Evolutionary conservation across 1,140 invertebrate genomes (phyloP), one percentile per base, ranked within the genome.

Genomic region (Lasioglossum albipes): DNA sequence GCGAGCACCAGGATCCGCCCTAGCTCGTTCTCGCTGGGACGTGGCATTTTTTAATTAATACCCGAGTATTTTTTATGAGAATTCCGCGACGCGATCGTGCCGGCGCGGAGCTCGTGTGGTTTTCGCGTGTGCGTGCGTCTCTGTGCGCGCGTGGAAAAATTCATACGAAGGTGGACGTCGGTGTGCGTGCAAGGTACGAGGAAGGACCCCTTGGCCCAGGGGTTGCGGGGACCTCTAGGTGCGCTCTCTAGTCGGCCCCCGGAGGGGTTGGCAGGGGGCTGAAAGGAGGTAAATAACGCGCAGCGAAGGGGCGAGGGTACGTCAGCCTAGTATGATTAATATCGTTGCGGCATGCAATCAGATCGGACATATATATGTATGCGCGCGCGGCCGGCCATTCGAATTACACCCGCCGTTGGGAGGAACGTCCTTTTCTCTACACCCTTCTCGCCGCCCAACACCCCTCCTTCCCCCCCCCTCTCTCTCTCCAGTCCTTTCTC

Each of bases 321-420:
- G 91, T 92, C 90, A 90, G 85, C 83, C 85, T 84, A 83, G 75
- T 86, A 91, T 92, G 91, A 92, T 92, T 92, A 92, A 92, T 92
- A 92, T 91, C 90, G 87, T 83, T 88, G 88, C 87, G 88, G 90
- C 91, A 92, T 91, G 91, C 91, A 91, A 92, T 91, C 91, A 88
- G 90, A 91, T 91, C 91, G 86, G 88, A 90, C 89, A 86, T 89
- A 89, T 59, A 59, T 59, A 82, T 72, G 57, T 86, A 83, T 65
- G 81, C 68, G 82, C 68, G 82, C 68, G 64, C 77, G 81, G 65
- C 74, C 84, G 78, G 85, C 84, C 84, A 87, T 87, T 87, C 75
- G 85, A 86, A 87, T 87, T 87, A 86, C 66, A 69, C 75, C 67
- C 69, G 69, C 41, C 61, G 36, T 62, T 84, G 66, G 73, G 76